Conservation (phyloP, 2,113 vertebrate species). For the Hassar affinis region DNA sequence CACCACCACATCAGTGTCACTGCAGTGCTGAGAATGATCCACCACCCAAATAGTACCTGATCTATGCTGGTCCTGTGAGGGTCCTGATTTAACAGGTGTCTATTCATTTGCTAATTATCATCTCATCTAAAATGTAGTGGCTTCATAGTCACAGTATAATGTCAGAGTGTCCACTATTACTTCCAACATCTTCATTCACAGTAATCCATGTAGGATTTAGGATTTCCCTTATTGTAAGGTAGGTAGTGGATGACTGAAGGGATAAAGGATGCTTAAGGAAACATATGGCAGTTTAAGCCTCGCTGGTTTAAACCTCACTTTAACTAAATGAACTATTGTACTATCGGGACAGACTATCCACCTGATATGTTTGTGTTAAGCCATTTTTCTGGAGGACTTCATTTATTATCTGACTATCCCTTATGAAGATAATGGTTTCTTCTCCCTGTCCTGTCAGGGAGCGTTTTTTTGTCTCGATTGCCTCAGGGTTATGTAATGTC, state of each 20-base stretch:
- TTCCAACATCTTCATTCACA: neutral
- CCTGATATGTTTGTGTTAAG: neutral
- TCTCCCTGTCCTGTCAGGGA: neutral
- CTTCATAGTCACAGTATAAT: neutral
- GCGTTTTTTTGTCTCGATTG: neutral
- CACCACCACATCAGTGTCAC: too few species aligned
- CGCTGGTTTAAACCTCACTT: neutral
- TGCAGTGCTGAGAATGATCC: too few species aligned
- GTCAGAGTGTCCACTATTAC: neutral
- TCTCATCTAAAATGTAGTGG: neutral
- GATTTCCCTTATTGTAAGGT: neutral
- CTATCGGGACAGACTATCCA: neutral
- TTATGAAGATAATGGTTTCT: neutral
- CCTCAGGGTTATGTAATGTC: too few species aligned
- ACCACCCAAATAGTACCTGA: too few species aligned
- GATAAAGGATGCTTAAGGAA: constrained; percentile 8
- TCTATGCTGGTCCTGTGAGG: too few species aligned
- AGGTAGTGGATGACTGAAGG: neutral
- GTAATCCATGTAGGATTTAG: neutral
- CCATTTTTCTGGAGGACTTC: neutral
- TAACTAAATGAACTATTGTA: neutral
- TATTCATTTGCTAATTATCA: neutral
- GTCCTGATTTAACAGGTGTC: too few species aligned
- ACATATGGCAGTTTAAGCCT: neutral
- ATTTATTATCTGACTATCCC: neutral